Conservation (phyloP, 2,797 vertebrate genomes). For the Neostethus bicornis region DNA sequence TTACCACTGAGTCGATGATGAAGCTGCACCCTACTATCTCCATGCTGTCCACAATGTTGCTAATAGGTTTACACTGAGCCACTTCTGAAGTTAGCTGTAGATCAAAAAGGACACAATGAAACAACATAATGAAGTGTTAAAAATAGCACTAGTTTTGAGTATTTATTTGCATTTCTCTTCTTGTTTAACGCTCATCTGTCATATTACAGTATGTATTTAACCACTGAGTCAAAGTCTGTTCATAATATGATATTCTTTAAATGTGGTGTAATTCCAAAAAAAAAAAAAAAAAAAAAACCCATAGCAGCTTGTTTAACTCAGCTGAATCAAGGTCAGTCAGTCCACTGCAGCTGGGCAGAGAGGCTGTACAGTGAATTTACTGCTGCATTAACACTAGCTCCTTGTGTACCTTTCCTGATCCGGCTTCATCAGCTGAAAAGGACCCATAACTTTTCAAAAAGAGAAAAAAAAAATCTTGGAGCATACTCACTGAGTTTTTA, state of each 20-base stretch:
- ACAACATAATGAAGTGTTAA: background rate
- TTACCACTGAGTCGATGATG: conserved; percentile 91
- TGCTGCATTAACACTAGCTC: background rate
- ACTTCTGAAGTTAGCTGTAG: conserved; percentile 87
- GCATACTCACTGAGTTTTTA: conserved; percentile 85
- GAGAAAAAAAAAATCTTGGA: background rate
- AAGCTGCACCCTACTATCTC: conserved; percentile 91
- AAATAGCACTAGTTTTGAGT: background rate
- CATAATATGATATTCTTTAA: background rate
- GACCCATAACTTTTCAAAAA: background rate
- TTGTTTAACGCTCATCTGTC: background rate
- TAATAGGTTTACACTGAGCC: conserved; percentile 91
- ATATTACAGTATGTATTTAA: background rate
- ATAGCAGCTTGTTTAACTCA: conserved; percentile 7
- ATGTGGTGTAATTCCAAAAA: background rate
- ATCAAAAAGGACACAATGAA: conserved; percentile 19
- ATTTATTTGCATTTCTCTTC: background rate
- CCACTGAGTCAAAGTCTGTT: conserved; percentile 9
- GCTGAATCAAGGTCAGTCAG: conserved; percentile 1
- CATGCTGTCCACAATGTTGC: conserved; percentile 89
- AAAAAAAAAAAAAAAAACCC: conserved; percentile 11
- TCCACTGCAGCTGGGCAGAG: background rate
- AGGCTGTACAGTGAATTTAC: background rate
- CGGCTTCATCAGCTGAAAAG: background rate
- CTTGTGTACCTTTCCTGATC: conserved; percentile 2